Conservation (phyloP, 2,797 vertebrate genomes). For the Pipistrellus nathusii region DNA sequence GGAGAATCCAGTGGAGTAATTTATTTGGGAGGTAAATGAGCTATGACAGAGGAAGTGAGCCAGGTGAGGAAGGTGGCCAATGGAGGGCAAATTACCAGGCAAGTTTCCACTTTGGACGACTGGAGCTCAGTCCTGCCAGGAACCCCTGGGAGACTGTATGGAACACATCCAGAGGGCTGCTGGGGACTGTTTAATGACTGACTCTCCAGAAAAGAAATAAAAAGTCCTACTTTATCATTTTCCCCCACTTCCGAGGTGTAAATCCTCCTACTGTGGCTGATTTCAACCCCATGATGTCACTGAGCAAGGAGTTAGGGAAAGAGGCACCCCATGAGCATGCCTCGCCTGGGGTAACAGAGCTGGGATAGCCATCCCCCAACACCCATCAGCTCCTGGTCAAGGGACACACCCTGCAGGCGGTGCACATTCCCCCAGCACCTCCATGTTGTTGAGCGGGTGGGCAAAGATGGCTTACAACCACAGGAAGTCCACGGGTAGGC, state of each 20-base stretch:
- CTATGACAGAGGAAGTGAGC: not conserved
- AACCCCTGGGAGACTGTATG: not conserved
- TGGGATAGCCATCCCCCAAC: too few relatives aligned
- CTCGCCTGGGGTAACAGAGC: not conserved
- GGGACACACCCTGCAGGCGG: fast-evolving
- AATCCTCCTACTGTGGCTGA: not conserved
- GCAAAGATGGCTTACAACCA: not conserved
- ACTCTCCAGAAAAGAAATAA: not conserved
- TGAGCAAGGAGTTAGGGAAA: not conserved
- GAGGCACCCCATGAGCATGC: not conserved
- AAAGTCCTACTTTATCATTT: not conserved
- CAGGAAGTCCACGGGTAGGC: not conserved
- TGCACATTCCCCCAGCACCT: not conserved
- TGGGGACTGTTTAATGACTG: not conserved
- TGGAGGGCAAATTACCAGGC: not conserved
- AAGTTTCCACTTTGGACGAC: not conserved
- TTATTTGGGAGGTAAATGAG: not conserved
- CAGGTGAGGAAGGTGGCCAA: not conserved
- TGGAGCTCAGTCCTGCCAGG: not conserved
- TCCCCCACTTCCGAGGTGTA: not conserved
- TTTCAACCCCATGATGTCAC: not conserved
- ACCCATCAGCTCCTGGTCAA: not conserved
- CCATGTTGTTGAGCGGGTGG: fast-evolving
- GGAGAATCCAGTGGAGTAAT: not conserved
- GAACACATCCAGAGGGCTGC: not conserved